Conservation (phyloP, 2,113 vertebrate species). For the Triplophysa siluroides region DNA sequence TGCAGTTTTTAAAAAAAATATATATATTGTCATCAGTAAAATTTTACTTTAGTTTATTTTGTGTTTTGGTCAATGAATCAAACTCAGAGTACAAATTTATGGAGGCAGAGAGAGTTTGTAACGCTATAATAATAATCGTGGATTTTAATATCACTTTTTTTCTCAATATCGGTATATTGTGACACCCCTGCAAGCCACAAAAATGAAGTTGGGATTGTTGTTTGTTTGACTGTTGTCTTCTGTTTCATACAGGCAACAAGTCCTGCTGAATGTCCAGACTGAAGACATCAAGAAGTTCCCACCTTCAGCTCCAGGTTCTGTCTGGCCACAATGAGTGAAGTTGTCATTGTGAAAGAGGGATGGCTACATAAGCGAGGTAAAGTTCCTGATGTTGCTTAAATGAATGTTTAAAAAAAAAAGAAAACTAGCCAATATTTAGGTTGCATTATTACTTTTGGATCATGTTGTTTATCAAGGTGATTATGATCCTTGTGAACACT, state of each 20-base stretch:
- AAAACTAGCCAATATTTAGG: not conserved
- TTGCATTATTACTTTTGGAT: not conserved
- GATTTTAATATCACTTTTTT: no score
- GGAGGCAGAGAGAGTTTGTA: no score
- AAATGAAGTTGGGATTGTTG: no score
- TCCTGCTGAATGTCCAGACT: conserved; percentile 4
- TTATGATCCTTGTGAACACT: no score
- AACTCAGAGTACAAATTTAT: no score
- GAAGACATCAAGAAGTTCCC: conserved; percentile 1
- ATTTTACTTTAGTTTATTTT: no score
- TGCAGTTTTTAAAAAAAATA: no score
- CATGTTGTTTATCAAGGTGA: not conserved
- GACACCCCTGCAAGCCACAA: no score
- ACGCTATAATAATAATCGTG: no score
- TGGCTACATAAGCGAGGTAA: conserved; percentile 58
- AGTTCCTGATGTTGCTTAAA: not conserved
- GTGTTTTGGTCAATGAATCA: no score
- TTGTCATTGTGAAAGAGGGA: conserved; percentile 56
- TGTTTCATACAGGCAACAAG: not conserved
- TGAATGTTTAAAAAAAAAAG: not conserved
- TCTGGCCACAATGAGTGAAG: conserved; percentile 48
- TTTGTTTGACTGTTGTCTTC: not conserved
- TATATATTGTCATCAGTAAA: no score
- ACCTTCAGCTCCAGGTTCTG: conserved; percentile 7
- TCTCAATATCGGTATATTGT: no score